Evolutionary conservation across 2,113 vertebrate species (phyloP).

Genomic region (Boleophthalmus pectinirostris): DNA sequence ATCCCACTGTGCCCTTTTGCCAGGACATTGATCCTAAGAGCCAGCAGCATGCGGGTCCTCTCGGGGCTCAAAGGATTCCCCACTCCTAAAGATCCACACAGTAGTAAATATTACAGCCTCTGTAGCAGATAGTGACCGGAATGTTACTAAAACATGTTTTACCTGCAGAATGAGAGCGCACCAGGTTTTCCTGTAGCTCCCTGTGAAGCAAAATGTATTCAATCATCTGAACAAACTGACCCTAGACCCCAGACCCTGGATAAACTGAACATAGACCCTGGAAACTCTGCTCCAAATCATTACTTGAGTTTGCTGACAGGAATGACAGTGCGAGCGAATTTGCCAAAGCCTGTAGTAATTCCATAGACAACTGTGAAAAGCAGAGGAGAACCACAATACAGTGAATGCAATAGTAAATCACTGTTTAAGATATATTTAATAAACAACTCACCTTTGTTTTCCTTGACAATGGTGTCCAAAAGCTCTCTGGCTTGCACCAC

Average conservation of each 20-base stretch:
- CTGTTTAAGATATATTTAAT: neutral
- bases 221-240: neutral
- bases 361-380: slow-evolving; percentile 91
- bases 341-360: slow-evolving; percentile 98
- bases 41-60: slow-evolving; percentile 93
- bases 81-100: slow-evolving; percentile 80
- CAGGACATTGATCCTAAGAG: slow-evolving; percentile 94
- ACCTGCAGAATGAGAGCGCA: slow-evolving; percentile 98
- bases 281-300: slow-evolving; percentile 30
- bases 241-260: too few species aligned
- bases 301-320: slow-evolving; percentile 91
- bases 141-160: slow-evolving; percentile 13
- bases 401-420: neutral
- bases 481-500: slow-evolving; percentile 89
- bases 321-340: slow-evolving; percentile 95
- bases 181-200: slow-evolving; percentile 94
- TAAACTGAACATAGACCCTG: neutral
- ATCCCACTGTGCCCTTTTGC: slow-evolving; percentile 97
- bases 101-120: neutral
- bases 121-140: neutral
- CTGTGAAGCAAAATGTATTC: slow-evolving; percentile 68
- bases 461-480: slow-evolving; percentile 92
- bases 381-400: slow-evolving; percentile 13
- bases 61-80: slow-evolving; percentile 93
- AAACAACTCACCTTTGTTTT: slow-evolving; percentile 84